These are phyloP conservation scores for Stichopus horrens DNA, from an alignment of 53 echinoderm and acorn worm species.

Conservation along the genomic window DNA sequence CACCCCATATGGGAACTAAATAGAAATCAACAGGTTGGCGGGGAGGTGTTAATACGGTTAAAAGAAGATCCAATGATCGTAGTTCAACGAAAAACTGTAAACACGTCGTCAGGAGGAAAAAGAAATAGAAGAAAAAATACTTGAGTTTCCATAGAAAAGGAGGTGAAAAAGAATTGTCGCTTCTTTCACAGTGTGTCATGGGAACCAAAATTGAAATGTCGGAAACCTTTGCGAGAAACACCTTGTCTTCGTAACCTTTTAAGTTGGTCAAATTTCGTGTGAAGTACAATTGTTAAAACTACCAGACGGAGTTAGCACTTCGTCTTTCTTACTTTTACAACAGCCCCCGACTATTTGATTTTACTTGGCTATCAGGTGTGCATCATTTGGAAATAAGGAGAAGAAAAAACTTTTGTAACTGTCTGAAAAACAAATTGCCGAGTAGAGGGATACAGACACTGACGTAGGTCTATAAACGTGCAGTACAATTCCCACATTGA, in stretches of 20 bases:
- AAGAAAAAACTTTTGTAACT: no score
- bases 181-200: neutral
- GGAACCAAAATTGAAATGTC: neutral
- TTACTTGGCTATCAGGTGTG: no score
- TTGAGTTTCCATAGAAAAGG: neutral
- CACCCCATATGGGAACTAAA: neutral
- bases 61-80: neutral
- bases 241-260: neutral
- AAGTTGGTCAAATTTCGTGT: neutral
- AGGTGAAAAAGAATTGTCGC: no score
- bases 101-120: neutral
- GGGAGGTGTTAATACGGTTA: constrained; percentile 9
- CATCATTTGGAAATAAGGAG: no score
- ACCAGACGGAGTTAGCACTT: no score
- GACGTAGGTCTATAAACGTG: no score
- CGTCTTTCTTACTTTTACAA: no score
- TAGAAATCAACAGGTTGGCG: constrained; percentile 25
- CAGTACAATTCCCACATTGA: no score
- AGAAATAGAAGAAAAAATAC: neutral
- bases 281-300: neutral
- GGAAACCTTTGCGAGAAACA: neutral
- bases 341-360: no score
- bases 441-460: no score
- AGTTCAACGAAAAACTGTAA: neutral
- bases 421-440: no score